Conservation (phyloP, 2,113 vertebrate species). For the Sphaerodactylus townsendi region DNA sequence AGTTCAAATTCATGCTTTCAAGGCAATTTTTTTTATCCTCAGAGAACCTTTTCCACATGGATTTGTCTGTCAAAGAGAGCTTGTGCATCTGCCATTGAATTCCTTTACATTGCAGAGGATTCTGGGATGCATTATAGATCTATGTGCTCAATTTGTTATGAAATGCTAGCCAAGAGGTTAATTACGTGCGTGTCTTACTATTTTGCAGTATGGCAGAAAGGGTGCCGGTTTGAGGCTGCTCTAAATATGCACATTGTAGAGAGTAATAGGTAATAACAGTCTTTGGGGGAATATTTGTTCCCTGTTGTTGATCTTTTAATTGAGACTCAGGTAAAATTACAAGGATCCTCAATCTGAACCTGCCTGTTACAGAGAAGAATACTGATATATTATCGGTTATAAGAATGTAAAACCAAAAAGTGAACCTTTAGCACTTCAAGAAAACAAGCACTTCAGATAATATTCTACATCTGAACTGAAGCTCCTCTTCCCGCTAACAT, state of each 20-base stretch:
- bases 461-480: no score
- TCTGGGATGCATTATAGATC: neutral
- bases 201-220: neutral
- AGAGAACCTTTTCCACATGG: neutral
- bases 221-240: neutral
- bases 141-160: neutral
- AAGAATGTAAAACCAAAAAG: neutral
- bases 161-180: neutral
- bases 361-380: neutral
- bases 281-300: neutral
- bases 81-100: neutral
- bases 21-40: neutral
- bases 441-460: no score
- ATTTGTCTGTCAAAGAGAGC: neutral
- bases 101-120: neutral
- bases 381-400: neutral
- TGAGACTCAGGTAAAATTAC: no score
- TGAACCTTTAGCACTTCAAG: no score
- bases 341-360: neutral
- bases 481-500: no score
- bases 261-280: neutral
- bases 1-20: neutral
- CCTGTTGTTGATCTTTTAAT: no score
- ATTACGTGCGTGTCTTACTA: neutral
- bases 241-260: neutral